Conservation (phyloP, 2,888 invertebrate genomes). For the Dendrolimus pini region DNA sequence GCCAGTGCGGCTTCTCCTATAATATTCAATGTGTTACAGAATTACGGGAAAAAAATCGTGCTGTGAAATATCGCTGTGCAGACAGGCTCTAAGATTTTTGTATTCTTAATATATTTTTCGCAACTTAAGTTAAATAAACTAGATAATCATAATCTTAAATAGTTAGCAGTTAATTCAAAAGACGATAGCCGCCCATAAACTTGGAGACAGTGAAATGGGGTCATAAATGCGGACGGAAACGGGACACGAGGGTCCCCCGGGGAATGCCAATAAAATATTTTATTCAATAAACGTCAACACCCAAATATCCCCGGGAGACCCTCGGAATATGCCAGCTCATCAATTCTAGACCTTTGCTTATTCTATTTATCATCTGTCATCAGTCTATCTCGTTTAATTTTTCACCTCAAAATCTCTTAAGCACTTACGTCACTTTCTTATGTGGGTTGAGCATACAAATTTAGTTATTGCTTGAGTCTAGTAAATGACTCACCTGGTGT, state of each 20-base stretch:
- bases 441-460: no score
- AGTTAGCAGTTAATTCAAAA: background rate
- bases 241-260: background rate
- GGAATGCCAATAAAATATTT: conserved; percentile 4
- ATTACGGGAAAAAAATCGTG: no score
- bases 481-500: no score
- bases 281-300: conserved; percentile 1
- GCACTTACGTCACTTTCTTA: no score
- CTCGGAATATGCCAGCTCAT: conserved; percentile 10
- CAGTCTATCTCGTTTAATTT: background rate
- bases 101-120: no score
- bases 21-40: no score
- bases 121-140: no score
- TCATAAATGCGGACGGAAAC: background rate
- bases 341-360: background rate
- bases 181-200: background rate
- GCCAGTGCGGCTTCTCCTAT: no score
- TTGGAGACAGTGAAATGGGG: background rate
- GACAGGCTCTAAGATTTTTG: no score
- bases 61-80: no score
- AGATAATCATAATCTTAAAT: no score
- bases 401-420: background rate
- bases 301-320: conserved; percentile 10
- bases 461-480: no score
- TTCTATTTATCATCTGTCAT: background rate